Percentiles rank a stretch among this genome's conserved stretches.
phyloP scores from a whole-genome alignment of 2,888 invertebrate genomes.

The Sepioteuthis lessoniana region DNA sequence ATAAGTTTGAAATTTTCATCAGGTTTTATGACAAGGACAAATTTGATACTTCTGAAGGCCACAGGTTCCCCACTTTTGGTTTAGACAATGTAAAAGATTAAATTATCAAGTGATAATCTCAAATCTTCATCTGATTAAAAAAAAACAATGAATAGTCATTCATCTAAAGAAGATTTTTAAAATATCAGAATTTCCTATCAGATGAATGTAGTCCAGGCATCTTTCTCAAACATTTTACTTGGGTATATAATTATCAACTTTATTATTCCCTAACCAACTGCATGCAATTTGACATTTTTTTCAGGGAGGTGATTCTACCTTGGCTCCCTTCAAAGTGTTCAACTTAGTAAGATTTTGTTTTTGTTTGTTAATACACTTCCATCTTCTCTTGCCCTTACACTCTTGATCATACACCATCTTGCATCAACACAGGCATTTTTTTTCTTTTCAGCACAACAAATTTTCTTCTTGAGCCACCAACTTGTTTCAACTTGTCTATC shows the following conservation, averaged over 20 bases:
- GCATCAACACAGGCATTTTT: slow-evolving; percentile 39
- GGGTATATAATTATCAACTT: background rate
- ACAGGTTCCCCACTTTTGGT: too few relatives aligned
- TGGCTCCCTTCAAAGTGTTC: background rate
- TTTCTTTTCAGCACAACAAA: background rate
- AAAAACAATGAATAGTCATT: background rate
- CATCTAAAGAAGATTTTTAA: background rate
- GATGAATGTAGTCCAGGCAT: background rate
- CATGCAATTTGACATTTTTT: background rate
- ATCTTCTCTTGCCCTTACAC: slow-evolving; percentile 40
- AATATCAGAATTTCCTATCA: background rate
- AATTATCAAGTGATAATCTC: too few relatives aligned
- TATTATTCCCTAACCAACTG: background rate
- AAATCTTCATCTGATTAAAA: background rate
- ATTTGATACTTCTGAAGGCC: too few relatives aligned
- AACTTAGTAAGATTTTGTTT: background rate
- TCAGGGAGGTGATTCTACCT: background rate
- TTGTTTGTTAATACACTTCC: background rate
- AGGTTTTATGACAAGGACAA: too few relatives aligned
- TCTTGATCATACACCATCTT: slow-evolving; percentile 43
- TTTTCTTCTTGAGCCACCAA: slow-evolving; percentile 44
- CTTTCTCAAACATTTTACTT: background rate
- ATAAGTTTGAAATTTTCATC: too few relatives aligned
- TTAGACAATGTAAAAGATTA: too few relatives aligned
- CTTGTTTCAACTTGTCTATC: slow-evolving; percentile 44